These are phyloP conservation scores for Temnothorax unifasciatus DNA, from an alignment of 2,888 invertebrate species.

Conservation along the genomic window DNA sequence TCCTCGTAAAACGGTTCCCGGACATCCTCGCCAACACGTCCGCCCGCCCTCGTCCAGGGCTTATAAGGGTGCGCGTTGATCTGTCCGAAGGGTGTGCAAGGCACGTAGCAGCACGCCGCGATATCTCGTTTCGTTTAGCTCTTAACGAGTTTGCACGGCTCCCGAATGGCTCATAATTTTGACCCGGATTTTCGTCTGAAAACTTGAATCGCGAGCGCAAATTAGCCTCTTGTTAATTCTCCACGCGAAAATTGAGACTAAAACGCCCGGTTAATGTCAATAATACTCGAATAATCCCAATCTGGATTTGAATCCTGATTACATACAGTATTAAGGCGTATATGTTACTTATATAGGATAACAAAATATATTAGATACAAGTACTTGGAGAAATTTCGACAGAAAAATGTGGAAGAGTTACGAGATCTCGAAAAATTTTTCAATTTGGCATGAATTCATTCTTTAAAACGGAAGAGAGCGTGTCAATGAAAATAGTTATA, in stretches of 20 bases:
- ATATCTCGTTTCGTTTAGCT: slow-evolving; percentile 52
- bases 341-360: neutral
- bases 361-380: neutral
- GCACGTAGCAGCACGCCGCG: slow-evolving; percentile 24
- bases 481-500: neutral
- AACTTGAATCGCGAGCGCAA: slow-evolving; percentile 11
- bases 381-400: neutral
- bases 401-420: neutral
- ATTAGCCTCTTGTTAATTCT: slow-evolving; percentile 28
- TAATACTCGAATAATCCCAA: slow-evolving; percentile 1
- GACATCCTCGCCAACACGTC: slow-evolving; percentile 8
- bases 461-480: neutral
- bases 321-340: neutral
- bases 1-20: slow-evolving; percentile 50
- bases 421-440: too few species aligned
- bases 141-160: slow-evolving; percentile 49
- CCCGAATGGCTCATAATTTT: slow-evolving; percentile 48
- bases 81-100: slow-evolving; percentile 19
- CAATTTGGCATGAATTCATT: neutral
- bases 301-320: neutral
- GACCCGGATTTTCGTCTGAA: slow-evolving; percentile 38
- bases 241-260: neutral
- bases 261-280: neutral
- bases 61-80: slow-evolving; percentile 38
- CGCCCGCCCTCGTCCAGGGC: slow-evolving; percentile 15